Percentiles rank a stretch among this genome's conserved stretches.
Conservation (phyloP, 2,797 vertebrate species). For the Urosaurus nigricauda region DNA sequence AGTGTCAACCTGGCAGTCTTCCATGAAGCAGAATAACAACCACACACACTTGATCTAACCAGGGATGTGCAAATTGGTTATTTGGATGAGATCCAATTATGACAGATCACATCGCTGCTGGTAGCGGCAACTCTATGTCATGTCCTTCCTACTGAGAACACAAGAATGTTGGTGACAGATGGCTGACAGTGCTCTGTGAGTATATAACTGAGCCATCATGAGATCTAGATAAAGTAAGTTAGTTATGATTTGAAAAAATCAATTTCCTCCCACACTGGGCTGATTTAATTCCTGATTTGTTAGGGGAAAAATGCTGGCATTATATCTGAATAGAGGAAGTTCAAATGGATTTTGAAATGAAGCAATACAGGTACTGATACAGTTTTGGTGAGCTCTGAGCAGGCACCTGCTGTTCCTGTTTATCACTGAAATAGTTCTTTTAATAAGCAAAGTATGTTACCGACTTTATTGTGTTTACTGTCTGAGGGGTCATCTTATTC, state of each 20-base stretch:
- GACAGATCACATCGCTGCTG: constrained; percentile 15
- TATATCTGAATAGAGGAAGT: neutral
- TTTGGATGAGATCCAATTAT: constrained; percentile 29
- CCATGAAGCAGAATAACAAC: constrained; percentile 8
- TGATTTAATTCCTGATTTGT: constrained; percentile 7
- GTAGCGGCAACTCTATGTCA: constrained; percentile 9
- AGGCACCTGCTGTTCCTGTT: constrained; percentile 1
- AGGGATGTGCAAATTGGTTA: constrained; percentile 23
- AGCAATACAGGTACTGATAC: constrained; percentile 50
- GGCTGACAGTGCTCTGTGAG: neutral
- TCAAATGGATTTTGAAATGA: constrained; percentile 11
- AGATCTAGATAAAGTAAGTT: constrained; percentile 7
- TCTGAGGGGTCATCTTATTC: neutral
- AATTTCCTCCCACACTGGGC: neutral
- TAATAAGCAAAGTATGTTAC: neutral
- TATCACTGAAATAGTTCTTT: constrained; percentile 17
- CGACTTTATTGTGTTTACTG: neutral
- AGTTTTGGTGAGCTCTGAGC: neutral
- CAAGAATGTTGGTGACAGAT: neutral
- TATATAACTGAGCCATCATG: neutral
- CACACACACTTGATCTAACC: constrained; percentile 6
- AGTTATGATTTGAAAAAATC: neutral
- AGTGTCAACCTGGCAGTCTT: neutral
- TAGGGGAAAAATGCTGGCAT: neutral
- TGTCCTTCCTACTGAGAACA: constrained; percentile 21